These are phyloP conservation scores for Micronycteris hirsuta DNA, from an alignment of 2,113 vertebrate species.

Conservation along the genomic window DNA sequence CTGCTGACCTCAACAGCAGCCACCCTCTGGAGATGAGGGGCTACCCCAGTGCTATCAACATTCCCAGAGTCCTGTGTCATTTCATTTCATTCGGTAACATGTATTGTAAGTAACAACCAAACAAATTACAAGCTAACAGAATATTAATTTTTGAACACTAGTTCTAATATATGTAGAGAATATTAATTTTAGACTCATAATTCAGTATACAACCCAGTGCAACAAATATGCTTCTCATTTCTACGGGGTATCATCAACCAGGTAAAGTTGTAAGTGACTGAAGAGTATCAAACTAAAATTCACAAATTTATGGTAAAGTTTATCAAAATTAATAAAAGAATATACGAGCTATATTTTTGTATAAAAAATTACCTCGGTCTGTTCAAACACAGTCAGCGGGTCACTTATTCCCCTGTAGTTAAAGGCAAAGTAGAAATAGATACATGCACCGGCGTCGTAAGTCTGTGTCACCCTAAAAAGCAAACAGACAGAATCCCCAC, in stretches of 20 bases:
- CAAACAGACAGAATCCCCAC: slow-evolving; percentile 53
- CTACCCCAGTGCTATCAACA: not conserved
- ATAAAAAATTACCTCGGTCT: slow-evolving; percentile 91
- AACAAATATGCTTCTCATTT: not conserved
- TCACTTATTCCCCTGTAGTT: slow-evolving; percentile 98
- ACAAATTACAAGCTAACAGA: not conserved
- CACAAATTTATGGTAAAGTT: not conserved
- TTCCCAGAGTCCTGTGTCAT: not conserved
- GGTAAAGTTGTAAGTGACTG: not conserved
- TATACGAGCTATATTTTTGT: not conserved
- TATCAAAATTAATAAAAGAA: slow-evolving; percentile 28
- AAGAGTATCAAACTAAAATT: slow-evolving; percentile 32
- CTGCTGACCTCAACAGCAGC: not conserved
- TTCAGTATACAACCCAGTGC: not conserved
- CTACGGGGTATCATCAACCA: not conserved
- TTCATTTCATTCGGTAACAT: not conserved
- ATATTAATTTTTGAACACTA: slow-evolving; percentile 2
- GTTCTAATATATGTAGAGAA: not conserved
- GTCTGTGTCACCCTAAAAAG: slow-evolving; percentile 95
- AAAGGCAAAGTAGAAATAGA: slow-evolving; percentile 99
- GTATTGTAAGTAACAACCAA: not conserved
- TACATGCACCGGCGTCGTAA: slow-evolving; percentile 95
- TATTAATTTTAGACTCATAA: slow-evolving; percentile 30
- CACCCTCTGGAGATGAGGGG: not conserved
- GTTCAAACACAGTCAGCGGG: slow-evolving; percentile 92